Evolutionary conservation across 2,797 vertebrate genomes (phyloP), one percentile per base, ranked within the genome.

Genomic region (Chelon labrosus): DNA sequence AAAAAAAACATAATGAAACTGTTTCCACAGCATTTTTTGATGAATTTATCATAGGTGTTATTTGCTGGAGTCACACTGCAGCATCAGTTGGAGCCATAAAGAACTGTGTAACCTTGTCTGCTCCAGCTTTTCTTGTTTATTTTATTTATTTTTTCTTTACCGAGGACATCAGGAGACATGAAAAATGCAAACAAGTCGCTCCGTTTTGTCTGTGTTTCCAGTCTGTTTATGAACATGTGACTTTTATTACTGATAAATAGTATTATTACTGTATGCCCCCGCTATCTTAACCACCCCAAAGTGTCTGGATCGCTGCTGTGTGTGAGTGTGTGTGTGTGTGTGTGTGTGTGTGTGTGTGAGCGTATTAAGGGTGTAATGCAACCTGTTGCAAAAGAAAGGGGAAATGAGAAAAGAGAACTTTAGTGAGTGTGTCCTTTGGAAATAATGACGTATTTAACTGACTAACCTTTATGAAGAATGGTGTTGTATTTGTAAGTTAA

Each of bases 401-500:
- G 38, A 81, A 80, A 68, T 31, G 46, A 59, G 49, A 75, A 85
- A 81, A 70, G 65, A 85, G 52, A 85, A 70, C 64, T 80, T 75
- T 79, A 82, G 17, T 78, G 80, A 88, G 80, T 89, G 82, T 90
- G 83, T 72, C 82, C 35, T 17, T 73, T 64, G 58, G 52, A 85
- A 80, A 90, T 77, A n/a, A 68, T 82, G 83, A 85, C 38, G 63
- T 91, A 92, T 89, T 88, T 88, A 92, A 57, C 75, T 85, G 81
- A 85, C 10, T 88, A 87, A 84, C 41, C 51, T 84, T 88, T 85
- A 71, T 74, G 47, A 78, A 85, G 86, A 89, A 89, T 71, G 86
- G 73, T 93, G 87, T 91, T 50, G 89, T 93, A 84, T 77, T 88
- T 37, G 90, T 92, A 76, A 75, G 61, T 88, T 87, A 58, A 84